These are phyloP conservation scores for Ramphastos sulfuratus DNA, from an alignment of 2,113 vertebrate genomes.

Conservation along the genomic window DNA sequence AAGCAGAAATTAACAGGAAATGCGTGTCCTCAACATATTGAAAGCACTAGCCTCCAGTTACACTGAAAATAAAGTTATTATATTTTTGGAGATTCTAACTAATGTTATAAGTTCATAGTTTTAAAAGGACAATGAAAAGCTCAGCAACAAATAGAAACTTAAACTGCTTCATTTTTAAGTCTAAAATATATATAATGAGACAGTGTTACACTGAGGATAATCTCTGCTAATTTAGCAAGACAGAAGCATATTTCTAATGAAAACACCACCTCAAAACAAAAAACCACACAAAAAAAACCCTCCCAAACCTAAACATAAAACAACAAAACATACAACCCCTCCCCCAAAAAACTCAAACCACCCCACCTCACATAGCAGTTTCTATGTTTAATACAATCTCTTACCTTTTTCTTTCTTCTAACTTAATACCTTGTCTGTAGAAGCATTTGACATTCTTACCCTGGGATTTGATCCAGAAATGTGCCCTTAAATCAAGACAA, in stretches of 20 bases:
- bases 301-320: too few relatives aligned
- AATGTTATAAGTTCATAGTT: neutral
- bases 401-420: neutral
- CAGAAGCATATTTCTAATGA: neutral
- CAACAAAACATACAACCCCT: too few relatives aligned
- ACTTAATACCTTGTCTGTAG: neutral
- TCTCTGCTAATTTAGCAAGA: neutral
- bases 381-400: neutral
- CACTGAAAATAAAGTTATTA: neutral
- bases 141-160: neutral
- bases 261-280: neutral
- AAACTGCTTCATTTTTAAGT: neutral
- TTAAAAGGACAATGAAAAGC: neutral
- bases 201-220: neutral
- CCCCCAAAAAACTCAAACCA: too few relatives aligned
- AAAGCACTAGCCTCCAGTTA: neutral
- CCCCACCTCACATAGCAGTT: neutral
- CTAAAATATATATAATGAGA: neutral
- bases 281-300: too few relatives aligned
- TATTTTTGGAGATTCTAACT: neutral
- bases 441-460: neutral
- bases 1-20: conserved; percentile 43
- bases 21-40: neutral
- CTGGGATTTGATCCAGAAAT: conserved; percentile 6
- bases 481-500: neutral